Conservation (phyloP, 2,888 invertebrate species). For the Platerodrilus igneus region DNA sequence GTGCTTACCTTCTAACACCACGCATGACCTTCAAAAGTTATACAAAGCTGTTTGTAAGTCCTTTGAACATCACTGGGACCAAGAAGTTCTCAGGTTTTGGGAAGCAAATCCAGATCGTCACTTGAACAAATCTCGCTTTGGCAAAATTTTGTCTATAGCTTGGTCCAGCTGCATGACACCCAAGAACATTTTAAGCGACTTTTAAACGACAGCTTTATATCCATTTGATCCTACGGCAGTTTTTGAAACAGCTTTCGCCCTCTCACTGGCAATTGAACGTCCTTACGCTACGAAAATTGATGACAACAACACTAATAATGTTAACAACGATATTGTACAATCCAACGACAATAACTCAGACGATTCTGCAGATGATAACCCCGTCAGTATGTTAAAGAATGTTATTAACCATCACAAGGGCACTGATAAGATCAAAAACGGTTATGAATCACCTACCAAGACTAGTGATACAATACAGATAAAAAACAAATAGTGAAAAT, state of each 20-base stretch:
- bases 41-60: constrained; percentile 23
- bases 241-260: constrained; percentile 32
- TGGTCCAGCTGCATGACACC: constrained; percentile 31
- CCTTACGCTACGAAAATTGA: too few relatives aligned
- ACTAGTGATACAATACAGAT: too few relatives aligned
- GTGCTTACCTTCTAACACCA: constrained; percentile 25
- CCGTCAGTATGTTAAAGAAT: too few relatives aligned
- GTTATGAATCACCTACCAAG: too few relatives aligned
- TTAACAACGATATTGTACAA: too few relatives aligned
- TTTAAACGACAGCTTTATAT: constrained; percentile 30
- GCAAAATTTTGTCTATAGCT: constrained; percentile 26
- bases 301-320: too few relatives aligned
- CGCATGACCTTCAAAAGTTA: constrained; percentile 23
- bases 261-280: too few relatives aligned
- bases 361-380: too few relatives aligned
- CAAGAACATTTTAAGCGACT: constrained; percentile 30
- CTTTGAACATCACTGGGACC: constrained; percentile 27
- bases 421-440: too few relatives aligned
- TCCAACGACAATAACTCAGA: too few relatives aligned
- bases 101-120: constrained; percentile 18
- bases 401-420: too few relatives aligned
- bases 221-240: constrained; percentile 32
- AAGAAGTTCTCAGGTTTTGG: constrained; percentile 21
- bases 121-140: constrained; percentile 24
- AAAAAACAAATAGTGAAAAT: too few relatives aligned